These are phyloP conservation scores for Eurytoma californica DNA, from an alignment of 2,888 invertebrate species.

Conservation along the genomic window DNA sequence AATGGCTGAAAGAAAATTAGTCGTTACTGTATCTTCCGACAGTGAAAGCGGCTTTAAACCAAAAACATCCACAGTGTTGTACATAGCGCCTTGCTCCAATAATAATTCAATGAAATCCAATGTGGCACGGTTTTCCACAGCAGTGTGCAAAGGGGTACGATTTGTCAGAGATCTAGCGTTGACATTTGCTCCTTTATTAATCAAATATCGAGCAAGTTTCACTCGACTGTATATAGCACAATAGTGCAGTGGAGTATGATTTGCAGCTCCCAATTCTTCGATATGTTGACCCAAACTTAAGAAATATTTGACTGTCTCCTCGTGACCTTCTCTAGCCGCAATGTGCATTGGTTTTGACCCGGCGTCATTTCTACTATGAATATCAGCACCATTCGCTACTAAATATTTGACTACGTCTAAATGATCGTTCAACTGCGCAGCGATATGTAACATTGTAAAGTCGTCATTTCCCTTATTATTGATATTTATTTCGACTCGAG, in stretches of 20 bases:
- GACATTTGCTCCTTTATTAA: slow-evolving; percentile 5
- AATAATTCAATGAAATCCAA: background rate
- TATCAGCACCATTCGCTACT: background rate
- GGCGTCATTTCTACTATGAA: background rate
- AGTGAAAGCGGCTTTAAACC: slow-evolving; percentile 58
- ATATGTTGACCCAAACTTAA: slow-evolving; percentile 39
- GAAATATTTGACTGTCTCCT: slow-evolving; percentile 14
- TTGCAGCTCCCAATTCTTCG: slow-evolving; percentile 17
- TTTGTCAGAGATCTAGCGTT: background rate
- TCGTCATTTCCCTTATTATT: background rate
- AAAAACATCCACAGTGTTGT: slow-evolving; percentile 46
- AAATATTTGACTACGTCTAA: background rate
- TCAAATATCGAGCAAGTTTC: slow-evolving; percentile 12
- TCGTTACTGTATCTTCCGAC: slow-evolving; percentile 39
- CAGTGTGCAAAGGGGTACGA: background rate
- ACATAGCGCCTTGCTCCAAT: slow-evolving; percentile 2
- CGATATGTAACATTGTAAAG: slow-evolving; percentile 15
- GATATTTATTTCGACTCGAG: background rate
- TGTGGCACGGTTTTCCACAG: background rate
- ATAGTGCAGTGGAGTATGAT: background rate
- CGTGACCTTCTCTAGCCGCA: slow-evolving; percentile 12
- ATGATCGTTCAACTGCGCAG: background rate
- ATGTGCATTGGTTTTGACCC: slow-evolving; percentile 8
- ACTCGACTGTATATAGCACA: background rate
- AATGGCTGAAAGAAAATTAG: slow-evolving; percentile 54